Percentiles rank a stretch among this genome's conserved stretches.
Conservation (phyloP, 2,888 invertebrate species). For the Pheosia gnoma region DNA sequence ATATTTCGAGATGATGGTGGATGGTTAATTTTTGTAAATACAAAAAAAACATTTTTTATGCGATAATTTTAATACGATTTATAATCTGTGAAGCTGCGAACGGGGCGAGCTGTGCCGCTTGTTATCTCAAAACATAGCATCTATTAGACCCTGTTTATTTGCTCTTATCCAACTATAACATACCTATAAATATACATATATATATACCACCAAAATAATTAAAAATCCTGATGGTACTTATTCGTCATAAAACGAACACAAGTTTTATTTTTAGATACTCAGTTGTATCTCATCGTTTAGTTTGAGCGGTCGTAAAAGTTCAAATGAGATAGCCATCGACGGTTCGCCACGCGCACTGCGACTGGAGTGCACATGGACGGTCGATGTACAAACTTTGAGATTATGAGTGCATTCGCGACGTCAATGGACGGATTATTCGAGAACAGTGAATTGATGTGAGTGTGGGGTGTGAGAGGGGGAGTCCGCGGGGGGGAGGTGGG, state of each 20-base stretch:
- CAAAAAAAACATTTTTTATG: no score
- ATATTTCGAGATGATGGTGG: no score
- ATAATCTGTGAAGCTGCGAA: no score
- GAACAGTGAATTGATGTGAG: slow-evolving; percentile 63
- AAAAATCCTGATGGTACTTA: no score
- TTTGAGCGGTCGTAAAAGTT: slow-evolving; percentile 42
- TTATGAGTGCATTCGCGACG: slow-evolving; percentile 67
- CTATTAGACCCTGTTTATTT: no score
- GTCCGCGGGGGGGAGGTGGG: slow-evolving; percentile 40
- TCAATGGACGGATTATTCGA: slow-evolving; percentile 78
- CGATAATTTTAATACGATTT: no score
- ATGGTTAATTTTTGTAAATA: no score
- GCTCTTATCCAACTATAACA: no score
- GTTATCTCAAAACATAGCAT: no score
- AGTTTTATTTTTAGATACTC: slow-evolving; percentile 3
- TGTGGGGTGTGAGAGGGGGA: slow-evolving; percentile 34
- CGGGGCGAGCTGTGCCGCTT: no score
- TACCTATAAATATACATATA: no score
- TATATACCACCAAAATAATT: no score
- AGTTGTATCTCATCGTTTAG: slow-evolving; percentile 31
- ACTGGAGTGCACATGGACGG: slow-evolving; percentile 47
- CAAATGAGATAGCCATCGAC: slow-evolving; percentile 45
- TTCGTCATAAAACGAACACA: background rate
- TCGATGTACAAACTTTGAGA: slow-evolving; percentile 56
- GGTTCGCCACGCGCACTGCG: slow-evolving; percentile 46